Evolutionary conservation across 2,113 vertebrate species (phyloP).

Genomic region (human): GRCh38 chr13:64297501-64298000

Average conservation of each 20-base stretch:
- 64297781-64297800: not conserved
- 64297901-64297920: not conserved
- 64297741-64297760: not conserved
- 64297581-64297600: not conserved
- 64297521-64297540: not conserved
- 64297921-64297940: not conserved
- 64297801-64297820: not conserved
- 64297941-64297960: not conserved
- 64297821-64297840: not conserved
- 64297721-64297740: not conserved
- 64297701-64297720: not conserved
- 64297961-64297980: not conserved
- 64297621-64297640: not conserved
- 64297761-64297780: not conserved
- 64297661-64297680: constrained; percentile 32
- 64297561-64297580: not conserved
- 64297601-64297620: constrained; percentile 28
- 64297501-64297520: not conserved
- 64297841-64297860: not conserved
- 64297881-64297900: not conserved
- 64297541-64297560: not conserved
- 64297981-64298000: not conserved
- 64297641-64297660: constrained; percentile 22
- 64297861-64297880: not conserved
- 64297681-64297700: not conserved